These are phyloP conservation scores for Caenorhabditis inopinata DNA, from an alignment of 1,140 invertebrate species.

Conservation along the genomic window DNA sequence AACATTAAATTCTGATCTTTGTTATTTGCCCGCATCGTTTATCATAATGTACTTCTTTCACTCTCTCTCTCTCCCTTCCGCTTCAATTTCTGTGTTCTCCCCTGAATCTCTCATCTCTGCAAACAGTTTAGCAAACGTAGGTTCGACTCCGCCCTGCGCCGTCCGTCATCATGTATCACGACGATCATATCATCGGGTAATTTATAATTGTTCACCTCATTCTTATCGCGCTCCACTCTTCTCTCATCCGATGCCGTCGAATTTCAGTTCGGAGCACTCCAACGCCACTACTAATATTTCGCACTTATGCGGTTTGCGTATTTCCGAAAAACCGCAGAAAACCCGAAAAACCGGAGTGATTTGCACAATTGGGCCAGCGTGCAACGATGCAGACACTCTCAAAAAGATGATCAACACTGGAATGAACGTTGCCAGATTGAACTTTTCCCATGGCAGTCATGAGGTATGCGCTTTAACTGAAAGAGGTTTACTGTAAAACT, in stretches of 20 bases:
- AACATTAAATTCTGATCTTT: constrained; percentile 11
- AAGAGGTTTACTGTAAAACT: too few species aligned
- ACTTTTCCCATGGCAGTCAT: constrained; percentile 68
- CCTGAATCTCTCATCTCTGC: neutral
- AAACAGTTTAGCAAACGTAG: neutral
- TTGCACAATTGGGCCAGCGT: constrained; percentile 96
- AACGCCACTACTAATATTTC: constrained; percentile 72
- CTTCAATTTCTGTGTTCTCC: neutral
- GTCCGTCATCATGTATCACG: constrained; percentile 23
- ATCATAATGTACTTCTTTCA: neutral
- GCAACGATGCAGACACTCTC: constrained; percentile 78
- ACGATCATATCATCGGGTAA: constrained; percentile 27
- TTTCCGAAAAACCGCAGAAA: constrained; percentile 73
- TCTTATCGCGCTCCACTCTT: too few species aligned
- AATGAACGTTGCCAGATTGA: constrained; percentile 95
- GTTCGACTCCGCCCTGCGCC: neutral
- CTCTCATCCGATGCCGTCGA: neutral
- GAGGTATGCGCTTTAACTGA: too few species aligned
- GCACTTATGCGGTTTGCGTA: constrained; percentile 88
- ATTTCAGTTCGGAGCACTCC: constrained; percentile 28
- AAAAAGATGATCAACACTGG: constrained; percentile 95
- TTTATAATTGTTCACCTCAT: neutral
- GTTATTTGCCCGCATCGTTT: neutral
- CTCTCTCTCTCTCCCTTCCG: neutral
- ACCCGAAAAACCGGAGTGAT: constrained; percentile 87